A percentile compares a stretch with the other conserved stretches of the same genome.
Conservation (phyloP, 2,888 invertebrate species). For the Maniola hyperantus region DNA sequence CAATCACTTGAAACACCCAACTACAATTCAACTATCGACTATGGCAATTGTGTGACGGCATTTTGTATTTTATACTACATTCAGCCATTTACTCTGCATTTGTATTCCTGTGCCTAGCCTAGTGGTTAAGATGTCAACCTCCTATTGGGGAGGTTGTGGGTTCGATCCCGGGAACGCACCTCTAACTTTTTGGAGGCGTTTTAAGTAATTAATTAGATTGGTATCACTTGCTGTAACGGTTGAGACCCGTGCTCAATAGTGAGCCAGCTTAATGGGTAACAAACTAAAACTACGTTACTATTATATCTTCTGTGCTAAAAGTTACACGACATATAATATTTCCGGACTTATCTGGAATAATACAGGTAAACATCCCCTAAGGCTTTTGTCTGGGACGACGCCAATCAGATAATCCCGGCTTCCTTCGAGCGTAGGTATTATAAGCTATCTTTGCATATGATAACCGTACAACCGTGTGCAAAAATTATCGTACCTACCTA, state of each 20-base stretch:
- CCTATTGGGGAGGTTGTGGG: too few species aligned
- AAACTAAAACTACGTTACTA: too few species aligned
- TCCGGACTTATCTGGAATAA: neutral
- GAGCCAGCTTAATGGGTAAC: too few species aligned
- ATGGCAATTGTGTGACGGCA: constrained; percentile 1
- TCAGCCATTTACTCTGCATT: too few species aligned
- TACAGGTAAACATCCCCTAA: constrained; percentile 8
- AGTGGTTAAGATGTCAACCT: too few species aligned
- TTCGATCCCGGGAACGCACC: too few species aligned
- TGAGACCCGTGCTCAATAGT: too few species aligned
- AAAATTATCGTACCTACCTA: neutral
- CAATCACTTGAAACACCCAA: constrained; percentile 1
- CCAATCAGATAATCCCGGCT: constrained; percentile 6
- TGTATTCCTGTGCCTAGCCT: too few species aligned
- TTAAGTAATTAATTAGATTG: too few species aligned
- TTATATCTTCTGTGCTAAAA: too few species aligned
- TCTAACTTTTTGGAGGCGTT: too few species aligned
- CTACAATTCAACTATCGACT: constrained; percentile 6
- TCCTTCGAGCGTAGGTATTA: neutral
- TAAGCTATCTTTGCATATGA: constrained; percentile 5
- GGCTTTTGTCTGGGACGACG: constrained; percentile 14
- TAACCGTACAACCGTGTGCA: neutral
- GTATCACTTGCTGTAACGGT: too few species aligned
- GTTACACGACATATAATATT: neutral
- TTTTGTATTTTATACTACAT: neutral